These are phyloP conservation scores for Ceyx erithaca DNA, from an alignment of 2,797 vertebrate species.

Conservation along the genomic window DNA sequence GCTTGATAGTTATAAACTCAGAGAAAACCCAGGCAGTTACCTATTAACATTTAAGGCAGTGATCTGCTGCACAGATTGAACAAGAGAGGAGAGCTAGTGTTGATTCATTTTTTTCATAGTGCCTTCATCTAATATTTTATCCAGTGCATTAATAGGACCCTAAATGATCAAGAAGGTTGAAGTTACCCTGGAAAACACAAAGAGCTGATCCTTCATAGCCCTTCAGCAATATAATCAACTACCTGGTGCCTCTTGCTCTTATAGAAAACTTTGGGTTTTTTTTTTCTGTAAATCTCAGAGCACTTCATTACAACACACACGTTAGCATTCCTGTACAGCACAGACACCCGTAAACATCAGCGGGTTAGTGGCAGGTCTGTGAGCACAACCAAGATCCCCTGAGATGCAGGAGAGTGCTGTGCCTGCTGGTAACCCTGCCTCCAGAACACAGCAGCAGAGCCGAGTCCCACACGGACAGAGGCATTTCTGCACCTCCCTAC, in stretches of 20 bases:
- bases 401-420: accelerated
- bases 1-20: background rate
- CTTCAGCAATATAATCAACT: background rate
- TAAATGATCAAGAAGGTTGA: background rate
- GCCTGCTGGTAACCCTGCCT: accelerated
- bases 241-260: background rate
- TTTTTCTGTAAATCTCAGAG: background rate
- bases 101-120: background rate
- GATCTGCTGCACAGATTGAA: background rate
- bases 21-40: background rate
- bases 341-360: background rate
- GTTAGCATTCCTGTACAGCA: background rate
- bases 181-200: background rate
- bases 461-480: accelerated
- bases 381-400: background rate
- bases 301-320: background rate
- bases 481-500: accelerated
- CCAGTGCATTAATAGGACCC: background rate
- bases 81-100: background rate
- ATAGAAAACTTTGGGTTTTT: accelerated
- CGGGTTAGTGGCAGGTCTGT: background rate
- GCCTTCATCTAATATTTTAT: background rate
- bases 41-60: conserved; percentile 4
- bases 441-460: accelerated
- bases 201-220: background rate